Percentiles rank a stretch among this genome's conserved stretches.
phyloP scores from a whole-genome alignment of 2,888 invertebrate genomes.

The Xanthia togata region DNA sequence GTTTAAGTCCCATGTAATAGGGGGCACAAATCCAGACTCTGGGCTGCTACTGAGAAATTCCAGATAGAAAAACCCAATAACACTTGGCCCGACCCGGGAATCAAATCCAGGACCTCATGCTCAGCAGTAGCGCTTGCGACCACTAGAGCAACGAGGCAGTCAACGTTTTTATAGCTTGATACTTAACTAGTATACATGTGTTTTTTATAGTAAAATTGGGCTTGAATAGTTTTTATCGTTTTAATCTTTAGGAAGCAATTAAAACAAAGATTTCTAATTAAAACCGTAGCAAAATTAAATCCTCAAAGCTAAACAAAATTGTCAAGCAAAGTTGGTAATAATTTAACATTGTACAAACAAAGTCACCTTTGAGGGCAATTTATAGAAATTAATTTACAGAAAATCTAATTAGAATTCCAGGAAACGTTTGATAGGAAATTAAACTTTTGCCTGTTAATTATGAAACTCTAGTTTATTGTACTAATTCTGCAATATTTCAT shows the following conservation, averaged over 20 bases:
- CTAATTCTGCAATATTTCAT: background rate
- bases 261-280: background rate
- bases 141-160: no score
- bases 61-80: no score
- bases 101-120: no score
- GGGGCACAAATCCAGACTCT: no score
- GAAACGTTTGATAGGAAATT: conserved; percentile 56
- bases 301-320: background rate
- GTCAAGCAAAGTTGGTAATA: conserved; percentile 14
- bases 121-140: no score
- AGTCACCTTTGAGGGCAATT: conserved; percentile 19
- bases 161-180: background rate
- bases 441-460: conserved; percentile 64
- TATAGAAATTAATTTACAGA: conserved; percentile 29
- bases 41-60: no score
- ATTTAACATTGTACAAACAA: conserved; percentile 18
- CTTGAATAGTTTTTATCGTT: background rate
- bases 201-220: background rate
- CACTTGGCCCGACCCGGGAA: no score
- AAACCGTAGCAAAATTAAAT: background rate
- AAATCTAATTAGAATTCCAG: conserved; percentile 65
- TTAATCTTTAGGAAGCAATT: background rate
- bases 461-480: conserved; percentile 32
- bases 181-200: no score
- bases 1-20: no score